phyloP scores from a whole-genome alignment of 2,113 vertebrate genomes.

The Synchiropus splendidus region DNA sequence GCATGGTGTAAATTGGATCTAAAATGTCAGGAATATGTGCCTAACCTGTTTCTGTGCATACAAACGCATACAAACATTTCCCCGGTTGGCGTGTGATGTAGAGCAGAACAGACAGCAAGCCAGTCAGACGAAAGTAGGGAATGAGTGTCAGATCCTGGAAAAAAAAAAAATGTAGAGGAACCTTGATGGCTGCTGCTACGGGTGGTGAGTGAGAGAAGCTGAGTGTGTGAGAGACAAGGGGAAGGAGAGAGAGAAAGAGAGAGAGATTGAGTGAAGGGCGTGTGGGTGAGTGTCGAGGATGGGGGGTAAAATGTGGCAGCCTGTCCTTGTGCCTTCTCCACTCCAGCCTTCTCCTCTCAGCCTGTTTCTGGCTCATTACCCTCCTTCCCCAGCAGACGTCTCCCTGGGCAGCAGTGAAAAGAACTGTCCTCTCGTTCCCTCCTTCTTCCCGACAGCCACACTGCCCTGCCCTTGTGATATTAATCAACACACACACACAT shows the following conservation, averaged over 20 bases:
- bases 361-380: conserved; percentile 71
- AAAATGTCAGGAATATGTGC: no score
- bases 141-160: conserved; percentile 27
- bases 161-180: conserved; percentile 23
- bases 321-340: conserved; percentile 60
- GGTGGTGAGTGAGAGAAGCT: conserved; percentile 10
- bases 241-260: conserved; percentile 8
- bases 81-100: conserved; percentile 33
- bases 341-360: conserved; percentile 46
- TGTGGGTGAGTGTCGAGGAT: conserved; percentile 1
- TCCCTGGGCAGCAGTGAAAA: conserved; percentile 65
- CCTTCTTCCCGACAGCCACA: conserved; percentile 40
- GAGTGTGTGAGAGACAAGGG: conserved; percentile 9
- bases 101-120: conserved; percentile 41
- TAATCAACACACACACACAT: conserved; percentile 54
- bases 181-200: conserved; percentile 40
- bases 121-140: conserved; percentile 24
- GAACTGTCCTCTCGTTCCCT: conserved; percentile 58
- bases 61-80: conserved; percentile 38
- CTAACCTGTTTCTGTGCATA: no score
- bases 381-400: conserved; percentile 60
- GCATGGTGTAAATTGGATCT: conserved; percentile 5
- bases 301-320: conserved; percentile 29
- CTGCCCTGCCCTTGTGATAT: conserved; percentile 62
- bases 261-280: conserved; percentile 48